A percentile compares a stretch with the other conserved stretches of the same genome.
Evolutionary conservation across 2,113 vertebrate genomes (phyloP).

Genomic region (Toxotes jaculatrix): DNA sequence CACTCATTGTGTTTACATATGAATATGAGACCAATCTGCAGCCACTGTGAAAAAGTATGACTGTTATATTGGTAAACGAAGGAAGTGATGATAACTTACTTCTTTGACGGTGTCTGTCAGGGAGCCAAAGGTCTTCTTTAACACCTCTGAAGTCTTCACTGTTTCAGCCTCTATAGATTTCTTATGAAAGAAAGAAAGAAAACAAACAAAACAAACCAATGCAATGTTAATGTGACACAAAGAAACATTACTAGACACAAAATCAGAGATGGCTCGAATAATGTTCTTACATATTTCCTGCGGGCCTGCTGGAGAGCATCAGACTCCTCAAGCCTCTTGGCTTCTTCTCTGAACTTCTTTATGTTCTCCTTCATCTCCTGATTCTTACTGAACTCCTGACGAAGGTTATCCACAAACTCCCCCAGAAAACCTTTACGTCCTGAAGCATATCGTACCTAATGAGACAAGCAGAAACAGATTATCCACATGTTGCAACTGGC

Average conservation of each 20-base stretch:
- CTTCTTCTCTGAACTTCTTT: constrained; percentile 94
- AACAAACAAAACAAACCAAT: too few species aligned
- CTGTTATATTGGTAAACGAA: background rate
- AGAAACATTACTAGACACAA: background rate
- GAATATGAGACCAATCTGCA: background rate
- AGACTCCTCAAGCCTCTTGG: constrained; percentile 93
- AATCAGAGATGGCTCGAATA: background rate
- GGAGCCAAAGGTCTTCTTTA: constrained; percentile 91
- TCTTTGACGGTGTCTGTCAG: constrained; percentile 92
- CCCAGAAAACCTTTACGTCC: constrained; percentile 91
- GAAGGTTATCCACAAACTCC: constrained; percentile 93
- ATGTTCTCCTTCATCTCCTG: constrained; percentile 98
- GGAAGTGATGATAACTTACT: constrained; percentile 76
- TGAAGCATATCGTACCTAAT: constrained; percentile 80
- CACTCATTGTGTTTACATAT: background rate
- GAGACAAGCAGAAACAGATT: constrained; percentile 12
- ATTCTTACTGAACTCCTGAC: constrained; percentile 94
- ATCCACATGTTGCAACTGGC: background rate
- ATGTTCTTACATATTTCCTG: constrained; percentile 91
- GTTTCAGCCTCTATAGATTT: constrained; percentile 97
- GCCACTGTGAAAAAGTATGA: background rate
- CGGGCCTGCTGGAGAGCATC: constrained; percentile 93
- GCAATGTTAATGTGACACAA: background rate
- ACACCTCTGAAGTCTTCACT: constrained; percentile 91
- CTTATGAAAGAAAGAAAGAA: constrained; percentile 74